A percentile compares a stretch with the other conserved stretches of the same genome.
Conservation (phyloP, 2,888 invertebrate species). For the Copidosoma aretas region DNA sequence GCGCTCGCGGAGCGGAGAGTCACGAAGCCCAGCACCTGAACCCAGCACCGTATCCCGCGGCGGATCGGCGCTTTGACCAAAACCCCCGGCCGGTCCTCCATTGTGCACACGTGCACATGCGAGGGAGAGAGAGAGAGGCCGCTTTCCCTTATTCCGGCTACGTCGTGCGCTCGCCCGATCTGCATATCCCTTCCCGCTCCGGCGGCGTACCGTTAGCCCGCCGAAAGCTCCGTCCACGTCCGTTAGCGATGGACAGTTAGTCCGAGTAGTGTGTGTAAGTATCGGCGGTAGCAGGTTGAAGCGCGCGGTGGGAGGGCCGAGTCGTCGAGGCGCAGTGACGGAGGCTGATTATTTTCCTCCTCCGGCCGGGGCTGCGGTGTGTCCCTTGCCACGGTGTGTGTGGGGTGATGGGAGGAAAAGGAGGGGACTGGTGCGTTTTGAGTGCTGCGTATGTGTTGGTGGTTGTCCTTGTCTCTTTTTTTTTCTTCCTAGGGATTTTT, state of each 20-base stretch:
- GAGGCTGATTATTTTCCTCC: no score
- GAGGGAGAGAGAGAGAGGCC: no score
- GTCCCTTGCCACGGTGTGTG: no score
- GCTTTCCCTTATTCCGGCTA: neutral
- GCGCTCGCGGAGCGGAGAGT: neutral
- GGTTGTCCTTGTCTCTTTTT: no score
- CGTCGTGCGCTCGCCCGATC: neutral
- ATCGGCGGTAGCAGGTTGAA: neutral
- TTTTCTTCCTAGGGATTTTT: no score
- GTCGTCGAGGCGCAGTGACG: neutral
- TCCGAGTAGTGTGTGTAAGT: neutral
- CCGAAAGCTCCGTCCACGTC: neutral
- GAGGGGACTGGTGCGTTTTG: neutral
- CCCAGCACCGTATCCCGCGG: neutral
- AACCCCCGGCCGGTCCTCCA: no score
- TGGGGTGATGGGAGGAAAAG: neutral
- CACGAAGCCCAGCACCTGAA: neutral
- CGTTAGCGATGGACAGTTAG: neutral
- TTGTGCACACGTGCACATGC: no score
- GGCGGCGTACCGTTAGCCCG: neutral
- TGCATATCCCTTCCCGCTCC: neutral
- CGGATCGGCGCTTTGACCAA: neutral
- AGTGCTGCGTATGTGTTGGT: no score
- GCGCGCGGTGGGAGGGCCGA: neutral
- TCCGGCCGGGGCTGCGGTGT: neutral